A percentile compares a stretch with the other conserved stretches of the same genome.
These are phyloP conservation scores for Platysteira castanea DNA, from an alignment of 2,113 vertebrate genomes.

Conservation along the genomic window DNA sequence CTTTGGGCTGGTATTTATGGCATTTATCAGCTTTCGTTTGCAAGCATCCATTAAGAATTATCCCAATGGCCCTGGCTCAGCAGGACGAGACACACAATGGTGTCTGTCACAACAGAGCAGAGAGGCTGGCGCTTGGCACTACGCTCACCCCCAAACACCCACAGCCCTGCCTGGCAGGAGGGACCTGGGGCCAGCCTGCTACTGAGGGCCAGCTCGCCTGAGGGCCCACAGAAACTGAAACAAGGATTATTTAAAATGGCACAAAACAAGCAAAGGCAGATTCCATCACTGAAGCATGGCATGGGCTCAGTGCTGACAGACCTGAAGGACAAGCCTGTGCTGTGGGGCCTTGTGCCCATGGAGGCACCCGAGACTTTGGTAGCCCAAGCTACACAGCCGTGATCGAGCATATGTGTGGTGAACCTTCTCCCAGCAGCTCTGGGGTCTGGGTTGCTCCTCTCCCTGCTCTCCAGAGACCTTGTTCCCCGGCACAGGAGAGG, in stretches of 20 bases:
- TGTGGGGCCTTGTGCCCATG: too few species aligned
- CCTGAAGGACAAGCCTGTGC: background rate
- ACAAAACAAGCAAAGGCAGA: background rate
- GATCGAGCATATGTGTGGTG: background rate
- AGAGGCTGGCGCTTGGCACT: background rate
- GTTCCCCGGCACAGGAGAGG: background rate
- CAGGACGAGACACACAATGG: rapidly evolving
- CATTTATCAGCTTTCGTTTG: background rate
- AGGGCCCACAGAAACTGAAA: background rate
- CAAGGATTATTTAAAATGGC: background rate
- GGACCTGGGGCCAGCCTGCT: background rate
- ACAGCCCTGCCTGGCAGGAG: rapidly evolving
- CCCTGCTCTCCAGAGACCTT: background rate
- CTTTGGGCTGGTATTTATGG: background rate
- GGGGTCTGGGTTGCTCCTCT: background rate
- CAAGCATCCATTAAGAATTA: background rate
- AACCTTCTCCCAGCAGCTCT: background rate
- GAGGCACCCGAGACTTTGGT: background rate
- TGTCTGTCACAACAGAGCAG: background rate
- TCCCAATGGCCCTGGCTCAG: background rate
- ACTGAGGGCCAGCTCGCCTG: background rate
- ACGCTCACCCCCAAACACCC: background rate
- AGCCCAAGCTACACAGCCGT: rapidly evolving
- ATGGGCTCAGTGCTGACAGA: background rate
- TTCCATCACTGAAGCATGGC: background rate